Conservation (phyloP, 2,797 vertebrate genomes). For the Lacerta agilis region DNA sequence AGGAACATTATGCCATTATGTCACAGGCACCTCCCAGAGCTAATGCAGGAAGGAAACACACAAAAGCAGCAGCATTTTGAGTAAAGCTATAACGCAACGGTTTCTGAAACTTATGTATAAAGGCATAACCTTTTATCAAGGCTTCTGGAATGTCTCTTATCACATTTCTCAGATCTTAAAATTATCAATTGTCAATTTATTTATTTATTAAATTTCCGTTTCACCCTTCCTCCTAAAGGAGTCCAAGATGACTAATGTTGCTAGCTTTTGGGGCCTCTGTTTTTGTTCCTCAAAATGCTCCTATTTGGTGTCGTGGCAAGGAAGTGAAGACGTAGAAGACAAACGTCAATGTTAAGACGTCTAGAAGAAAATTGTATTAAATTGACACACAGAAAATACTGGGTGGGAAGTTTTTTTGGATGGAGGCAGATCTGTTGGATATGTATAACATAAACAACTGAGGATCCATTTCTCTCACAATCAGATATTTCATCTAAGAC, state of each 20-base stretch:
- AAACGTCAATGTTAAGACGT: too few relatives aligned
- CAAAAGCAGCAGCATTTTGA: neutral
- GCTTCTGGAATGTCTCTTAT: neutral
- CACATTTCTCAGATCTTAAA: neutral
- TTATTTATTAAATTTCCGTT: neutral
- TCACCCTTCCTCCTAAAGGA: neutral
- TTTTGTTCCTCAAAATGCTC: neutral
- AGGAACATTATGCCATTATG: neutral
- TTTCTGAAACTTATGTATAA: conserved; percentile 1
- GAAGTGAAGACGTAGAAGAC: neutral
- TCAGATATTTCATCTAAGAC: too few relatives aligned
- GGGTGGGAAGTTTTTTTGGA: neutral
- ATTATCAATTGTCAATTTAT: neutral
- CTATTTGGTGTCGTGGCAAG: neutral
- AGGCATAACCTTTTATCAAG: neutral
- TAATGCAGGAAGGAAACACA: neutral
- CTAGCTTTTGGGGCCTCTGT: neutral
- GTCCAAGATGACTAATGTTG: neutral
- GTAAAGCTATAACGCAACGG: neutral
- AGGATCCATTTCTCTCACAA: neutral
- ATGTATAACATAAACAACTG: neutral
- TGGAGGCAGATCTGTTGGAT: neutral
- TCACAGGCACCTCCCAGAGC: neutral
- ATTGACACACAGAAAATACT: neutral
- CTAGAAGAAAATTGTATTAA: neutral